Base-by-base conservation (phyloP, 1,140 invertebrate genomes). In the Lepidurus arcticus region DNA sequence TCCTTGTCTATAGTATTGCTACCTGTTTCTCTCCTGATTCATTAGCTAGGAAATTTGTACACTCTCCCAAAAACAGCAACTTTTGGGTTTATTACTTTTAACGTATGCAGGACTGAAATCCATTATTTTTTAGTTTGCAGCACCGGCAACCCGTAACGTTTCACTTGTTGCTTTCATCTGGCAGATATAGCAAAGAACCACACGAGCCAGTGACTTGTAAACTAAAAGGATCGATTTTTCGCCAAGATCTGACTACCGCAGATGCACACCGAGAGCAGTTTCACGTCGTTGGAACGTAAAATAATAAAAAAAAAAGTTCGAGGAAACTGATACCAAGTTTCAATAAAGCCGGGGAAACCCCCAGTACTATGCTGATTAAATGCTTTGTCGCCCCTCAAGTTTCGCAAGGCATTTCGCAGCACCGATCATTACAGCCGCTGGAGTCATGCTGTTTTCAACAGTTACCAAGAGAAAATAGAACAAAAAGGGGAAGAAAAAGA, bases 81-180 rank as follows among this genome's bases (percentile, higher is more conserved):
- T 34, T 34, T 34, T 2, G 34, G 13, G 53, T 65, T 65, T 13
- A 65, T 65, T 21, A 21, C 53, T 13, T 65, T 65, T 65, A 34
- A 65, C 53, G 53, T 7, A 65, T 65, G 53, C 16, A 65, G 21
- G 53, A 13, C n/a, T 65, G 21, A 65, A 13, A 1, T 65, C 53
- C 53, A 21, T 65, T n/a, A 34, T 1, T 34, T 34, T 34, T 1
- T 34, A 34, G 3, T 13, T 65, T 65, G 53, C 53, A 65, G 13
- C 53, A 65, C 53, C 21, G 21, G 53, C n/a, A 65, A 65, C n/a
- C 53, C 53, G 21, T 65, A 65, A 65, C n/a, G 53, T 65, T 65
- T 65, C 53, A 65, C 53, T 65, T 65, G 53, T 65, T 65, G 53
- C 53, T n/a, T 65, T 21, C 53, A 65, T 65, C n/a, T 65, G 53